Base-by-base conservation (phyloP, 2,797 vertebrate genomes). In the Tenualosa ilisha region DNA sequence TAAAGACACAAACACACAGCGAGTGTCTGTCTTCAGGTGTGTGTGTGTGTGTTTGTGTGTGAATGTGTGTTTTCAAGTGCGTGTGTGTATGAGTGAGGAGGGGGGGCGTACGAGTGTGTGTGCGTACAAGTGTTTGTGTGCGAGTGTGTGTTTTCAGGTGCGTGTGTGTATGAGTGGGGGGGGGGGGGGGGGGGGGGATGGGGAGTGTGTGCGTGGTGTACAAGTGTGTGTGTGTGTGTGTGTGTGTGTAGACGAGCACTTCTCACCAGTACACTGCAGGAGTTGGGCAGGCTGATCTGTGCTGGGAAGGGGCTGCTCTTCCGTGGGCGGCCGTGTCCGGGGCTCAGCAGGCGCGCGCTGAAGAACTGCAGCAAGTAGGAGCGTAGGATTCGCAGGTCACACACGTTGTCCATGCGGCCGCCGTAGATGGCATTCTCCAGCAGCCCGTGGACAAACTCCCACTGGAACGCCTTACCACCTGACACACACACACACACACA, bases 321-420 rank as follows among this genome's bases (percentile, higher is more conserved):
- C 88, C 94, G 95, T 90, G 31, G 81, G 84, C 26, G 93, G 91
- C 20, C 91, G 90, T 15, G 90, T 84, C 12, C 59, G 20, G 95
- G 95, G 86, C 65, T 24, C 31, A 95, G 91, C 85, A 97, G 83
- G n/a, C 85, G 94, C 43, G 96, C 90, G 84, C 95, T 98, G 91
- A 99, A 99, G 93, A 97, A 98, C 91, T 97, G 97, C 86, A 98
- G 96, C 86, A 99, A 94, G 91, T 99, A 99, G 54, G 97, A 99
- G 4, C 97, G 97, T 87, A 99, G 95, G 91, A 99, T 95, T 85
- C 95, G 94, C 86, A 98, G 97, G 94, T 99, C 98, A 49, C 97
- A 98, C 81, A 93, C 94, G 91, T 99, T 99, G 92, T 99, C 98
- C 22, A 99, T 94, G 75, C 97, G 97, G 53, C 98, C 98, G 43